Evolutionary conservation across 1,140 invertebrate genomes (phyloP).

Genomic region (Thalassaphorura encarpata): DNA sequence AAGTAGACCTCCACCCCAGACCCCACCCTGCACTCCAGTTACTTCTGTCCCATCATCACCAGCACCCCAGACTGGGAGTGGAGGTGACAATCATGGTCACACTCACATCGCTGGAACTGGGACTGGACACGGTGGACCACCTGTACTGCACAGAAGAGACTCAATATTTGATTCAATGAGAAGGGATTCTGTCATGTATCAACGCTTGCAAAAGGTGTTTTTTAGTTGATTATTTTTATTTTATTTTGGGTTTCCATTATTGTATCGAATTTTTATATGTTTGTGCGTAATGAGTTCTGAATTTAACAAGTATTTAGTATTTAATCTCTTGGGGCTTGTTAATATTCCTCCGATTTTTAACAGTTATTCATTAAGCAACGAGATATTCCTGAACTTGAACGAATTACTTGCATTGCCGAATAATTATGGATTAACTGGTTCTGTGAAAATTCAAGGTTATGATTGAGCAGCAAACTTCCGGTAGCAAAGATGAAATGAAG

Average conservation of each 20-base stretch:
- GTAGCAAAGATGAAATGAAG: constrained; percentile 9
- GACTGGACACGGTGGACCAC: neutral
- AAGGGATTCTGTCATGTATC: constrained; percentile 34
- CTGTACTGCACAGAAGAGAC: constrained; percentile 13
- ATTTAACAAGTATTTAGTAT: no score
- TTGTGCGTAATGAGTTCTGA: neutral
- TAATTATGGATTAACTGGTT: neutral
- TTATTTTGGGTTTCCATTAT: neutral
- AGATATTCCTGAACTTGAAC: no score
- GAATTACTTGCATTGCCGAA: no score
- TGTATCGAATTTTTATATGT: neutral
- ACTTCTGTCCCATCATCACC: constrained; percentile 15
- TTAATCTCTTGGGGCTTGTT: neutral
- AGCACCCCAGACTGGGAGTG: constrained; percentile 14
- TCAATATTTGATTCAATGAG: constrained; percentile 28
- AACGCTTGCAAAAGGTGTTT: constrained; percentile 42
- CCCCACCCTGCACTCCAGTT: constrained; percentile 6
- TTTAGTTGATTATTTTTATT: neutral
- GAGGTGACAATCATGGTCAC: constrained; percentile 8
- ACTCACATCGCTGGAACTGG: constrained; percentile 7
- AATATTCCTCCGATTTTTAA: no score
- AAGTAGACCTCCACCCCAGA: constrained; percentile 4
- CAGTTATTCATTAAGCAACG: no score
- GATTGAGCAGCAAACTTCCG: constrained; percentile 21
- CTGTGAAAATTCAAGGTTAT: constrained; percentile 2